Evolutionary conservation across 2,888 invertebrate genomes (phyloP), one percentile per base, ranked within the genome.

Genomic region (Pseudoips prasinana): DNA sequence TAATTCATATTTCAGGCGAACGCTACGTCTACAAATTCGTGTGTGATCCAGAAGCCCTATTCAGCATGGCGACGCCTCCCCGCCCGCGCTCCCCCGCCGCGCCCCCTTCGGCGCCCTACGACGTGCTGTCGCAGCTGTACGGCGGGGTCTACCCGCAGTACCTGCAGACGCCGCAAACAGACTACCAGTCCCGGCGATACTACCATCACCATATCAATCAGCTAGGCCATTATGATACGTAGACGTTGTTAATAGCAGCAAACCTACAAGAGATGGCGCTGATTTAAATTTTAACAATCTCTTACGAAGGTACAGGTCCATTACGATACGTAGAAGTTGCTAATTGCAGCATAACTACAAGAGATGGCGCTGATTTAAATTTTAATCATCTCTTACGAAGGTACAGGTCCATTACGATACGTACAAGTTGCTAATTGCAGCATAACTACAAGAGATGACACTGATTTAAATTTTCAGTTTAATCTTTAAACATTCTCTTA

Each of bases 11-110:
- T 8, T 10, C 78, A 93, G 96, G 98, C 0, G 98, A 98, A 73
- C 92, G 98, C 61, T 98, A 98, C 85, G 98, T 98, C 7, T 98
- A 98, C 89, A 96, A 97, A 73, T 98, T 98, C 74, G 97, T 98
- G 1, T 98, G 98, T 79, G 97, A 98, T 77, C 98, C 98, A 0
- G 96, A 96, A 48, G 96, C 96, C 0, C 82, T 96, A 1, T 96
- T 96, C 86, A 95, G 93, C 64, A 95, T 96, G 94, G 94, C 95
- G 5, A 93, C 76, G 0, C 51, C 70, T 0, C 46, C 66, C 0
- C 53, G 60, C 26, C 46, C 73, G 25, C 56, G 61, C 33, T 38
- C 62, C 1, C 57, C 57, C 1, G 36, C 53, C 29, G 30, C 58
- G 11, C 42, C 58, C 31, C 45, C 53, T 29, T 33, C 63, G 1